Evolutionary conservation across 2,797 vertebrate species (phyloP), one percentile per base, ranked within the genome.

Genomic region (Miichthys miiuy): DNA sequence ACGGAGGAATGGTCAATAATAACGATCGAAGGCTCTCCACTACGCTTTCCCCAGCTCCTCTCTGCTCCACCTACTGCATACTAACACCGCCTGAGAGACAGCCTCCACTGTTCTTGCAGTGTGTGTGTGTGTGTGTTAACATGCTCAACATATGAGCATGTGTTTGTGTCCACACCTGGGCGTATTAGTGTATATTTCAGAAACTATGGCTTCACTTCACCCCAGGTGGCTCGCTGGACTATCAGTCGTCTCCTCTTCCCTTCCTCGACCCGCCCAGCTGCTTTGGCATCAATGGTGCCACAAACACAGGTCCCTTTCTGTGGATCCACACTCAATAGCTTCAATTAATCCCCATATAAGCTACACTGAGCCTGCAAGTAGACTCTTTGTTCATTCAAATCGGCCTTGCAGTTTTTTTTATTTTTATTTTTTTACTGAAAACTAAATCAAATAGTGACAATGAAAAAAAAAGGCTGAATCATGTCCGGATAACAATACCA

Each of bases 1-100:
- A 85, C 82, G 77, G 69, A 44, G 81, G 65, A 89, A 77, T 74
- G 87, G 93, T 95, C 93, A 94, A 94, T 94, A 96, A 93, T 91
- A 95, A 93, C 7, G 79, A 94, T 93, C 84, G 65, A 85, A 87
- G 84, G 71, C 79, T 80, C 82, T 90, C 83, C 91, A 71, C 87
- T 91, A 81, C 6, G 85, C 88, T 81, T 79, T 87, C 77, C 85
- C 78, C 69, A 63, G 79, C 85, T 83, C 63, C 72, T 88, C 88
- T 91, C 82, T 88, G 91, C 72, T 84, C 84, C 71, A 75, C 89
- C 89, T 87, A 77, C 80, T 81, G 88, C 88, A 94, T 94, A 92
- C 91, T 89, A 94, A 91, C 51, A 85, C 87, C 50, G 21, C 68
- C 80, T 91, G 79, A 93, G 62, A 88, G 69, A 92, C 80, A 86